These are phyloP conservation scores for Scelioninae gen. 1 DNA, from an alignment of 2,888 invertebrate species.

Conservation along the genomic window DNA sequence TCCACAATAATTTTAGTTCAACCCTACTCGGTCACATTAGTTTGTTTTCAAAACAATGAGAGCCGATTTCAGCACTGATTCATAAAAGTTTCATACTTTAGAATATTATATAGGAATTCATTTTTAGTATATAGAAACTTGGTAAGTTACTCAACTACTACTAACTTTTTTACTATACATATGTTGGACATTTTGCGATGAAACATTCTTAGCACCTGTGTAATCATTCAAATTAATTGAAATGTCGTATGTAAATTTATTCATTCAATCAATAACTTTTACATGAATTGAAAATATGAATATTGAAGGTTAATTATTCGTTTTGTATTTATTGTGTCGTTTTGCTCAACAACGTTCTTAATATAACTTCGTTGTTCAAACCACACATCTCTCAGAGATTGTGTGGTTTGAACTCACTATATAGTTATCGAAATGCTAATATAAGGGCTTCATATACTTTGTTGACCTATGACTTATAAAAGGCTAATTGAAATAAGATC, in stretches of 20 bases:
- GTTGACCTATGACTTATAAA: slow-evolving; percentile 3
- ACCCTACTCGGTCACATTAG: neutral
- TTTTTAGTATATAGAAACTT: neutral
- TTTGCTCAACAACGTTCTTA: slow-evolving; percentile 6
- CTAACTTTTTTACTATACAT: neutral
- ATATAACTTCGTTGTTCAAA: slow-evolving; percentile 1
- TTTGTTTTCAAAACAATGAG: slow-evolving; percentile 6
- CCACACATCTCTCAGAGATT: neutral
- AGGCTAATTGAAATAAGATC: neutral
- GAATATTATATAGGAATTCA: no score
- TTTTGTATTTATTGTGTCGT: slow-evolving; percentile 1
- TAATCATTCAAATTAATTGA: slow-evolving; percentile 33
- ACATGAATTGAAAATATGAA: slow-evolving; percentile 12
- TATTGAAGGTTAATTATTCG: slow-evolving; percentile 26
- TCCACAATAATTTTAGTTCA: slow-evolving; percentile 22
- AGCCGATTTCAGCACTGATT: neutral
- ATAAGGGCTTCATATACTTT: neutral
- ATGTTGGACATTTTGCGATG: neutral
- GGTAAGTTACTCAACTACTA: neutral
- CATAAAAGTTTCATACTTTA: neutral
- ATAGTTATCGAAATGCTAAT: no score
- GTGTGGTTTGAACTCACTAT: neutral
- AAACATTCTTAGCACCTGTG: slow-evolving; percentile 10
- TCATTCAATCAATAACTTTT: slow-evolving; percentile 14
- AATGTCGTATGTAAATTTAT: slow-evolving; percentile 26